phyloP scores from a whole-genome alignment of 2,797 vertebrate species.

The Diceros bicornis region DNA sequence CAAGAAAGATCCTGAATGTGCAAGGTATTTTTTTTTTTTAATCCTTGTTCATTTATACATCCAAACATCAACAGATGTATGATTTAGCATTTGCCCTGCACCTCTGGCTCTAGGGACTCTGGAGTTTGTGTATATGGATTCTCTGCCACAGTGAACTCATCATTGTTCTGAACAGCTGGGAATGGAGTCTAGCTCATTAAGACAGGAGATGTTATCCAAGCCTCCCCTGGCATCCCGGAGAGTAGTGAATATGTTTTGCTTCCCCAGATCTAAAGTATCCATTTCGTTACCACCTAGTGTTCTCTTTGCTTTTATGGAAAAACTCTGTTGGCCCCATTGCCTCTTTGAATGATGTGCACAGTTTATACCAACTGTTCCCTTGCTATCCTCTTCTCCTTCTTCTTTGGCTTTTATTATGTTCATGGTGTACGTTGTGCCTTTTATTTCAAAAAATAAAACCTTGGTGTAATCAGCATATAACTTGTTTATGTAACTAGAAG shows the following conservation, averaged over 20 bases:
- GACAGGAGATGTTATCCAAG: conserved; percentile 47
- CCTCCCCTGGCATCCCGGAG: conserved; percentile 42
- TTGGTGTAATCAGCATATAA: conserved; percentile 46
- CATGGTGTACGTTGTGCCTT: background rate
- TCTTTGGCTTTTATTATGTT: conserved; percentile 65
- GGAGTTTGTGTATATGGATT: conserved; percentile 45
- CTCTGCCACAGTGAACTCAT: conserved; percentile 60
- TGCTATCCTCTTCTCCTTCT: background rate
- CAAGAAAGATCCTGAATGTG: conserved; percentile 19
- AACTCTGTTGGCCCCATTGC: background rate
- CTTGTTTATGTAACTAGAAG: conserved; percentile 62
- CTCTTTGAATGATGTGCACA: conserved; percentile 74
- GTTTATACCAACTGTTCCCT: conserved; percentile 61
- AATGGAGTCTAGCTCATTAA: conserved; percentile 62
- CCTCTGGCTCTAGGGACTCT: conserved; percentile 10
- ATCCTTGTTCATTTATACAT: conserved; percentile 41
- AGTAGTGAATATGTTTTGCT: background rate
- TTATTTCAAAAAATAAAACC: conserved; percentile 37
- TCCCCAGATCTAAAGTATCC: conserved; percentile 26
- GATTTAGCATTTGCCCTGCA: conserved; percentile 69
- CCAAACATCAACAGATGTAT: conserved; percentile 66
- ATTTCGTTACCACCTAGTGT: conserved; percentile 61
- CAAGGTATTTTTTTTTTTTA: background rate
- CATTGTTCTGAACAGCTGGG: conserved; percentile 68
- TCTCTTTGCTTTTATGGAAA: conserved; percentile 51